phyloP scores from a whole-genome alignment of 2,113 vertebrate species.

The Platichthys stellatus region DNA sequence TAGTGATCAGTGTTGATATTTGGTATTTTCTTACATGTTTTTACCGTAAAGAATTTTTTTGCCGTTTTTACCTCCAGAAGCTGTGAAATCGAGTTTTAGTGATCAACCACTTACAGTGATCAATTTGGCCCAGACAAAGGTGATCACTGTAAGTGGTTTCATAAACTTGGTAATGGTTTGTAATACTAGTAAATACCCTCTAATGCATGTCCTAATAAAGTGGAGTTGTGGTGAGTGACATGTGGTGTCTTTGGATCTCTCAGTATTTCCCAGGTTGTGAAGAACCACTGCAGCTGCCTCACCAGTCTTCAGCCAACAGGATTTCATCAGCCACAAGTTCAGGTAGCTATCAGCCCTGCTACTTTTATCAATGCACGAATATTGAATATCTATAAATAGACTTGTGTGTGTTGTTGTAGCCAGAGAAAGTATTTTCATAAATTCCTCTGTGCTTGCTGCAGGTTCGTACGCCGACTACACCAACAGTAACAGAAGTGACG shows the following conservation, averaged over 20 bases:
- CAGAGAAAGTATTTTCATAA: neutral
- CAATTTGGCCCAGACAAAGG: too few relatives aligned
- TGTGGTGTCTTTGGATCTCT: neutral
- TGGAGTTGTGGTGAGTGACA: neutral
- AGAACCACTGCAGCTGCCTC: conserved; percentile 92
- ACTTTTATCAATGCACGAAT: neutral
- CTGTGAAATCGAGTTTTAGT: too few relatives aligned
- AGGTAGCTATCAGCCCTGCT: conserved; percentile 75
- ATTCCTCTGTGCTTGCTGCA: conserved; percentile 46
- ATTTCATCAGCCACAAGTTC: conserved; percentile 89
- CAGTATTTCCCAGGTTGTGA: conserved; percentile 97
- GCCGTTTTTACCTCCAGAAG: too few relatives aligned
- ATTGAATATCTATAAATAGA: neutral
- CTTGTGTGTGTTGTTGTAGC: neutral
- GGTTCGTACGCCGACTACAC: conserved; percentile 90
- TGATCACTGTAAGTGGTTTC: too few relatives aligned
- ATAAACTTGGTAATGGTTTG: too few relatives aligned
- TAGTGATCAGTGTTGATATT: too few relatives aligned
- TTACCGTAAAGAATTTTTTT: too few relatives aligned
- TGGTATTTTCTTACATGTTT: too few relatives aligned
- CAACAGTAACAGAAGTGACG: conserved; percentile 90
- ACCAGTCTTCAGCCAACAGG: conserved; percentile 92
- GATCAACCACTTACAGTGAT: too few relatives aligned
- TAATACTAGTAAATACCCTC: too few relatives aligned
- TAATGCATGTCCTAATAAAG: neutral